Evolutionary conservation across 2,113 vertebrate species (phyloP).

Genomic region (Nicator chloris): DNA sequence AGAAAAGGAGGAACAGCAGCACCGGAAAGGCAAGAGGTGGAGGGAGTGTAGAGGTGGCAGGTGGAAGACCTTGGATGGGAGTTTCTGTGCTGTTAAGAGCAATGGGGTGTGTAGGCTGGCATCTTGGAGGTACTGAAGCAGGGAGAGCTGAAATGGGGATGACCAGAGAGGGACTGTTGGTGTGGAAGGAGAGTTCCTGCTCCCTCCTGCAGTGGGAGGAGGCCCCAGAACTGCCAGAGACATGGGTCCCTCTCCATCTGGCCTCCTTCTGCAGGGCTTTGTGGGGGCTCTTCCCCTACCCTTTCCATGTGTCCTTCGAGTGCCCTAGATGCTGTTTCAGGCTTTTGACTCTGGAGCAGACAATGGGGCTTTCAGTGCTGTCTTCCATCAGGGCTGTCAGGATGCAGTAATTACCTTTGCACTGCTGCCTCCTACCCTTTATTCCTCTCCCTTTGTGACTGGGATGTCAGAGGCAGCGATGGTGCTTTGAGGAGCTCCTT

Average conservation of each 20-base stretch:
- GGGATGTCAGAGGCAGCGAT: neutral
- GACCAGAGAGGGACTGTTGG: neutral
- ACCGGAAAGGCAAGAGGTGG: neutral
- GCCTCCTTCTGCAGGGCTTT: neutral
- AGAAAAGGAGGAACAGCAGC: neutral
- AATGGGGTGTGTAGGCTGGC: neutral
- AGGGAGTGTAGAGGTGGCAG: neutral
- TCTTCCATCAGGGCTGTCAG: neutral
- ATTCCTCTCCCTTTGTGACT: neutral
- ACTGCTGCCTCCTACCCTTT: neutral
- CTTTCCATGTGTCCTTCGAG: fast-evolving
- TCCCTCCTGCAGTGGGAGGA: neutral
- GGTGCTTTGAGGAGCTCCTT: slow-evolving; percentile 20
- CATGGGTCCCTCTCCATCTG: neutral
- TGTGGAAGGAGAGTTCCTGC: neutral
- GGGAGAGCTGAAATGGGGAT: neutral
- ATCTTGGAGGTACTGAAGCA: neutral
- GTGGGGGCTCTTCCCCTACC: neutral
- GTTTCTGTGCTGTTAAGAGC: neutral
- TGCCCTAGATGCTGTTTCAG: neutral
- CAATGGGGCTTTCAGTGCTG: neutral
- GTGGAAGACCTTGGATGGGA: neutral
- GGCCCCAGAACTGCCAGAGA: neutral
- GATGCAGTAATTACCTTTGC: slow-evolving; percentile 3
- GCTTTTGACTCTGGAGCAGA: neutral